Evolutionary conservation across 2,888 invertebrate species (phyloP).

Genomic region (Macrophya alboannulata): DNA sequence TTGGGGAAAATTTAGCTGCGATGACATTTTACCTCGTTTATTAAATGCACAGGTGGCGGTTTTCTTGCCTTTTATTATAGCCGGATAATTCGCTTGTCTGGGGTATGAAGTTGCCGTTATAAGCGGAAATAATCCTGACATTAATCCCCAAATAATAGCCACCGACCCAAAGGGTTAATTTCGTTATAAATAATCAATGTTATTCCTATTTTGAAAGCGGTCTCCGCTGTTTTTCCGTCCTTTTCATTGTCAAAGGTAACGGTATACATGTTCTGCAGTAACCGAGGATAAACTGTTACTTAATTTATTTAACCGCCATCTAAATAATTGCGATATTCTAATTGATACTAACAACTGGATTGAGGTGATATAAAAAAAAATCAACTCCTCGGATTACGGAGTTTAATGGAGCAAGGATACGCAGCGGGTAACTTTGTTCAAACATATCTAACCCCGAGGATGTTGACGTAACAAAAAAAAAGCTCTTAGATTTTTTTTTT

Average conservation of each 20-base stretch:
- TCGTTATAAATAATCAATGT: not conserved
- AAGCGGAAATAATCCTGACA: not conserved
- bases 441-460: not conserved
- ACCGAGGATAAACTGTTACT: not conserved
- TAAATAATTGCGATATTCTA: not conserved
- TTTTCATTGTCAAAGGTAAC: not conserved
- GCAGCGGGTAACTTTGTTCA: not conserved
- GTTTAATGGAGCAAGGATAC: not conserved
- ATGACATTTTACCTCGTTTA: not conserved
- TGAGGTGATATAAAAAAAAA: not conserved
- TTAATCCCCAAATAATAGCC: not conserved
- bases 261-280: not conserved
- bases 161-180: not conserved
- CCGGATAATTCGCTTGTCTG: not conserved
- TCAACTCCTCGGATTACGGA: not conserved
- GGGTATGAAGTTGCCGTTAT: not conserved
- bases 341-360: not conserved
- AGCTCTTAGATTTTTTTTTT: not conserved
- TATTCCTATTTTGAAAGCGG: not conserved
- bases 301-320: not conserved
- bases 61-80: not conserved
- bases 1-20: not conserved
- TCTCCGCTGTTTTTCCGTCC: not conserved
- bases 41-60: not conserved
- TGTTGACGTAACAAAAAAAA: not conserved